Conservation (phyloP, 2,113 vertebrate genomes). For the Mesocricetus auratus region DNA sequence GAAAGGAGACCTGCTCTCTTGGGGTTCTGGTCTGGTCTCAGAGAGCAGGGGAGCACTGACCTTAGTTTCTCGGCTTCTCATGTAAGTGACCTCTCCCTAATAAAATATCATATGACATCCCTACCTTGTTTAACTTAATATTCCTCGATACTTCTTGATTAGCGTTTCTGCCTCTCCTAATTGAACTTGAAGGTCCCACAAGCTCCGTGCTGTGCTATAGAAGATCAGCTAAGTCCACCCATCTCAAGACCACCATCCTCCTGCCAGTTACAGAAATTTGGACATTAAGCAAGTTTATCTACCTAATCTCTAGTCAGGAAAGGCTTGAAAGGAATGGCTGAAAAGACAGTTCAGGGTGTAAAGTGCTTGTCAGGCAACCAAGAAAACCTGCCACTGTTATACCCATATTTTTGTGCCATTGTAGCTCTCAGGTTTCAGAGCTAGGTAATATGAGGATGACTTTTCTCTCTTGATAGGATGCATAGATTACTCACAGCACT, state of each 20-base stretch:
- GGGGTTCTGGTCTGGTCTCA: no score
- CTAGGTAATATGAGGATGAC: background rate
- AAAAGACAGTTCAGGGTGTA: background rate
- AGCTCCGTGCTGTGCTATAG: background rate
- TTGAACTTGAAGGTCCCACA: background rate
- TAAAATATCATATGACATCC: no score
- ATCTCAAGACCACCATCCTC: background rate
- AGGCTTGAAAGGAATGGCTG: background rate
- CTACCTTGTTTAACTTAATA: no score
- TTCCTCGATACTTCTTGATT: no score
- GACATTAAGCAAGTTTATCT: background rate
- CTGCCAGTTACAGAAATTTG: background rate
- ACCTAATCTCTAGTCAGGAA: slow-evolving; percentile 14
- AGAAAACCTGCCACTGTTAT: background rate
- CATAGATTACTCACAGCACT: background rate
- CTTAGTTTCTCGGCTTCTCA: no score
- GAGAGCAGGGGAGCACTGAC: no score
- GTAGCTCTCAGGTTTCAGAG: background rate
- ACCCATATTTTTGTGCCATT: background rate
- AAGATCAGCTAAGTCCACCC: background rate
- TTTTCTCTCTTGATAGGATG: background rate
- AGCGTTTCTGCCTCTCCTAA: background rate
- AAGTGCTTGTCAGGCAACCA: background rate
- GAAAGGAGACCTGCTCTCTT: no score
- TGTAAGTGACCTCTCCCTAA: no score